Percentiles rank a stretch among this genome's conserved stretches.
phyloP scores from a whole-genome alignment of 2,797 vertebrate species.

The Tinamus major region DNA sequence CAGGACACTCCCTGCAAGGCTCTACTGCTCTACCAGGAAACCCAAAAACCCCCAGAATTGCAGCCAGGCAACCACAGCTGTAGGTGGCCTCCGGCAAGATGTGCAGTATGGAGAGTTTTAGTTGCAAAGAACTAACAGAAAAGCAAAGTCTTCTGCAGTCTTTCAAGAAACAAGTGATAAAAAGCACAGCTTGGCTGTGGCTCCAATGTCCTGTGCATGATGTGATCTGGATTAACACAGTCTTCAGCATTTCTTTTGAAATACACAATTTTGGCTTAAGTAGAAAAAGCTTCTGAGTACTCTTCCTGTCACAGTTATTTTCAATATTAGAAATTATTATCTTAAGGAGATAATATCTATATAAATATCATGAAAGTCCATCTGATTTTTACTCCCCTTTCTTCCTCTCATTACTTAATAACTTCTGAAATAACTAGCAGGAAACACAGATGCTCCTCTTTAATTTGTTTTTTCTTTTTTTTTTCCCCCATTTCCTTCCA shows the following conservation, averaged over 20 bases:
- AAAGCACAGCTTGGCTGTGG: background rate
- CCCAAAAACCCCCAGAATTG: background rate
- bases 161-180: background rate
- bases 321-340: background rate
- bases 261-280: background rate
- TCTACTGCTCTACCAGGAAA: too few relatives aligned
- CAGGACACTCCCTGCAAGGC: too few relatives aligned
- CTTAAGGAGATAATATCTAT: background rate
- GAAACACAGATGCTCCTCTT: background rate
- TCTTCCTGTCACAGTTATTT: background rate
- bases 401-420: background rate
- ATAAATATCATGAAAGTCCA: background rate
- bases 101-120: background rate
- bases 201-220: background rate
- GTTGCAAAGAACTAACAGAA: background rate
- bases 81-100: background rate
- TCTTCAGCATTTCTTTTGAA: background rate
- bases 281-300: background rate
- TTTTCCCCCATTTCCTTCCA: rapidly evolving
- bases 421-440: background rate
- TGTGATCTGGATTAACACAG: background rate
- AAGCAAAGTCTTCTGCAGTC: background rate
- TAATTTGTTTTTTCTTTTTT: background rate
- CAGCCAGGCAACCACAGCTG: background rate
- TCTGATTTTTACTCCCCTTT: background rate